phyloP scores from a whole-genome alignment of 2,113 vertebrate species.

The Callopanchax toddi region DNA sequence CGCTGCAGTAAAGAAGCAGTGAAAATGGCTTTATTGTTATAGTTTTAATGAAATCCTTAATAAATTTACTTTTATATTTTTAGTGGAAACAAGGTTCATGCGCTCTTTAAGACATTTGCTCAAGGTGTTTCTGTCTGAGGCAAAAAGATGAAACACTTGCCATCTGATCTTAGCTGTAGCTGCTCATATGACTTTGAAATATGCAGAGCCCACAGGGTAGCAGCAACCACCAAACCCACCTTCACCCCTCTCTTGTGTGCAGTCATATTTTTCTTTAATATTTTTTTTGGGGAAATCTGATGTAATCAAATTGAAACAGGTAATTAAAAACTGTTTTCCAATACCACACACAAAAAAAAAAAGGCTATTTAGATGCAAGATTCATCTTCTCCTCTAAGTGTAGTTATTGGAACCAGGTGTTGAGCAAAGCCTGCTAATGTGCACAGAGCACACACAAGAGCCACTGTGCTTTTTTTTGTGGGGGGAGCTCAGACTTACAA shows the following conservation, averaged over 20 bases:
- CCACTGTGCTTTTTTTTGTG: conserved; percentile 56
- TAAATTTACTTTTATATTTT: conserved; percentile 21
- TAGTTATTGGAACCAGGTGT: conserved; percentile 78
- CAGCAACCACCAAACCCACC: conserved; percentile 14
- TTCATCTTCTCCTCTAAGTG: conserved; percentile 58
- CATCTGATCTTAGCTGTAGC: conserved; percentile 54
- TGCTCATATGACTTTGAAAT: conserved; percentile 53
- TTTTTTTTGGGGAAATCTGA: conserved; percentile 35
- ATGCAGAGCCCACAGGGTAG: conserved; percentile 28
- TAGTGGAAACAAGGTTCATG: neutral
- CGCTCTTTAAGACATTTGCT: conserved; percentile 34
- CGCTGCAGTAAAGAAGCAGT: neutral
- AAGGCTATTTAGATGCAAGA: conserved; percentile 43
- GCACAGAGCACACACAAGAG: conserved; percentile 56
- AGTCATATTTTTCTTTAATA: conserved; percentile 14
- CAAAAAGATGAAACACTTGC: conserved; percentile 26
- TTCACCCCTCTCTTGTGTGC: neutral
- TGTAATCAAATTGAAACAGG: conserved; percentile 34
- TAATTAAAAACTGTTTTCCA: conserved; percentile 33
- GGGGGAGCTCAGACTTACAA: conserved; percentile 38
- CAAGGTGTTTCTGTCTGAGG: conserved; percentile 34
- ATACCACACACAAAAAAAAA: conserved; percentile 43
- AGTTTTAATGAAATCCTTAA: conserved; percentile 30
- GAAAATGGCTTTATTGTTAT: conserved; percentile 13
- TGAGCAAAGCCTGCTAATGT: conserved; percentile 51